phyloP scores from a whole-genome alignment of 2,797 vertebrate genomes.

The Xenopus petersii region DNA sequence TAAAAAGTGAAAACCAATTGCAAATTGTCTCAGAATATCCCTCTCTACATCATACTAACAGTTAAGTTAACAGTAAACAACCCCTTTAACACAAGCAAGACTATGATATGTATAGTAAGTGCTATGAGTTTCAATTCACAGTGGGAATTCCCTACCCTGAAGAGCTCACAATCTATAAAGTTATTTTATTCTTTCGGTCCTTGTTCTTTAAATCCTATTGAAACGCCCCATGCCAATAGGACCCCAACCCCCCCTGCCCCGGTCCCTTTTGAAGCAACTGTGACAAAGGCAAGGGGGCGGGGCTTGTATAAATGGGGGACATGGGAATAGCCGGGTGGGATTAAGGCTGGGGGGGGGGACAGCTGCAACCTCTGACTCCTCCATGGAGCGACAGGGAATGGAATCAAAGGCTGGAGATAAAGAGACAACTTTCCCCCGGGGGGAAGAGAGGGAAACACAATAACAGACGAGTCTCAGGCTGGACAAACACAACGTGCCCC shows the following conservation, averaged over 20 bases:
- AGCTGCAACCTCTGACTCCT: conserved; percentile 84
- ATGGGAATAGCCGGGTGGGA: conserved; percentile 42
- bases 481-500: conserved; percentile 61
- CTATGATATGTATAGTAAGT: no score
- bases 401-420: conserved; percentile 65
- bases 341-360: conserved; percentile 67
- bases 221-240: no score
- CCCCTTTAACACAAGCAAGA: not conserved
- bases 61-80: no score
- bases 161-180: no score
- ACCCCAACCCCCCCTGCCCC: no score
- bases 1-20: no score
- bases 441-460: conserved; percentile 67
- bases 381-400: conserved; percentile 67
- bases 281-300: not conserved
- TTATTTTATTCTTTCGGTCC: no score
- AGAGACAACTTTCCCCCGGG: conserved; percentile 56
- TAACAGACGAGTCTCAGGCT: conserved; percentile 63
- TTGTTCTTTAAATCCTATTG: no score
- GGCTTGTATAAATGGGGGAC: conserved; percentile 1
- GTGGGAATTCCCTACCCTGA: no score
- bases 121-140: no score
- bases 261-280: not conserved
- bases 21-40: no score
- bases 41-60: no score